A percentile compares a stretch with the other conserved stretches of the same genome.
Conservation (phyloP, 2,888 invertebrate species). For the Mythimna vitellina region DNA sequence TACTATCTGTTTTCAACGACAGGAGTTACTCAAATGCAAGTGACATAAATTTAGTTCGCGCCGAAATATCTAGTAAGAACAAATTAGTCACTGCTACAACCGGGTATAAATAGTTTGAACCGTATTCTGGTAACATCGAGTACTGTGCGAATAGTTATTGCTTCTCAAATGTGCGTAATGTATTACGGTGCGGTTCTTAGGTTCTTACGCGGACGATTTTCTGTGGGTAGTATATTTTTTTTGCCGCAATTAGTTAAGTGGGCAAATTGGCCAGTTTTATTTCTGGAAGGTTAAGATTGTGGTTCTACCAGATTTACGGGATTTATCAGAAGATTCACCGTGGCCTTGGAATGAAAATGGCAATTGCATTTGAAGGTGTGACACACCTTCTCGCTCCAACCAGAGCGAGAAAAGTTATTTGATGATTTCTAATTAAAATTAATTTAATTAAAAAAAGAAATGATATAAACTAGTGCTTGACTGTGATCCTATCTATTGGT, state of each 20-base stretch:
- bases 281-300: neutral
- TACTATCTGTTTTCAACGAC: constrained; percentile 56
- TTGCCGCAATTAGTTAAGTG: neutral
- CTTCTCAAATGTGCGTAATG: constrained; percentile 25
- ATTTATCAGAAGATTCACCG: too few species aligned
- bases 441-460: too few species aligned
- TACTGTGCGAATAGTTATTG: constrained; percentile 38
- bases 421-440: too few species aligned
- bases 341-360: too few species aligned
- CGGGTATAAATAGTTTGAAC: constrained; percentile 72
- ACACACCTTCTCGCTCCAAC: too few species aligned
- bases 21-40: constrained; percentile 58
- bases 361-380: too few species aligned
- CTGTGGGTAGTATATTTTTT: neutral
- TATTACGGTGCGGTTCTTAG: constrained; percentile 1
- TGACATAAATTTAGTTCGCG: constrained; percentile 67
- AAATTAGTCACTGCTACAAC: constrained; percentile 74
- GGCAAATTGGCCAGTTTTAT: neutral
- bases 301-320: too few species aligned
- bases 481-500: too few species aligned
- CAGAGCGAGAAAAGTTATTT: too few species aligned
- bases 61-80: constrained; percentile 69
- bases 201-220: neutral
- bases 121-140: constrained; percentile 67
- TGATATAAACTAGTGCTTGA: too few species aligned